Base-by-base conservation (phyloP, 1,140 invertebrate genomes). In the Druon quercuslanigerum region DNA sequence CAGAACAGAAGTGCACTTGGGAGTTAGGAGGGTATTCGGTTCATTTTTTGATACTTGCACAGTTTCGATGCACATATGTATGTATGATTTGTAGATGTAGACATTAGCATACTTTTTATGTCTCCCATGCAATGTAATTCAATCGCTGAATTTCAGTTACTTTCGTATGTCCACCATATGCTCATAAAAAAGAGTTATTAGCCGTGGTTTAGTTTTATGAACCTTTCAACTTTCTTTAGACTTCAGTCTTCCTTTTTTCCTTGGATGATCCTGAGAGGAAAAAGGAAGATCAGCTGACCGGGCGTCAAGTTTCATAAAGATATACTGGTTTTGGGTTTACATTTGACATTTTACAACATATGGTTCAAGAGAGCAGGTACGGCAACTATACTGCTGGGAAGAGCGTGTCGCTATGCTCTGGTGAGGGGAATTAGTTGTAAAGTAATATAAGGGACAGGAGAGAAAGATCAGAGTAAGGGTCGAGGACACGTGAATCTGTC, bases 251-350 rank as follows among this genome's bases (percentile, higher is more conserved):
- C 40, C 40, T 11, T 11, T 46, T 2, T 46, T 46, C 9, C 40
- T 46, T 46, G 0, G 40, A 46, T 46, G 56, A 11, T 57, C 9
- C 19, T 57, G 25, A 25, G 19, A 17, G 12, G 12, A 9, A 25
- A 20, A 57, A 57, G 13, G 56, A 57, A 57, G 25, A 17, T 20
- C 19, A 57, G 72, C 25, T 33, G 76, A 82, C 80, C 76, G 40
- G 79, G 81, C 75, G 71, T 82, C 73, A 79, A 76, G 79, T 82
- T 78, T 82, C 76, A 70, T 16, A 70, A 72, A 78, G 79, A 74
- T 80, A 74, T 80, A 77, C 79, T 78, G 81, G 79, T 71, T 57
- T 51, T 20, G 14, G 78, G 75, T 72, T 72, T 73, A 11, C 0
- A 46, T 46, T 46, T 46, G 40, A 11, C 40, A 46, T 11, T 46